A percentile compares a stretch with the other conserved stretches of the same genome.
These are phyloP conservation scores for Chymomyza fuscimana DNA, from an alignment of 2,888 invertebrate genomes.

Conservation along the genomic window DNA sequence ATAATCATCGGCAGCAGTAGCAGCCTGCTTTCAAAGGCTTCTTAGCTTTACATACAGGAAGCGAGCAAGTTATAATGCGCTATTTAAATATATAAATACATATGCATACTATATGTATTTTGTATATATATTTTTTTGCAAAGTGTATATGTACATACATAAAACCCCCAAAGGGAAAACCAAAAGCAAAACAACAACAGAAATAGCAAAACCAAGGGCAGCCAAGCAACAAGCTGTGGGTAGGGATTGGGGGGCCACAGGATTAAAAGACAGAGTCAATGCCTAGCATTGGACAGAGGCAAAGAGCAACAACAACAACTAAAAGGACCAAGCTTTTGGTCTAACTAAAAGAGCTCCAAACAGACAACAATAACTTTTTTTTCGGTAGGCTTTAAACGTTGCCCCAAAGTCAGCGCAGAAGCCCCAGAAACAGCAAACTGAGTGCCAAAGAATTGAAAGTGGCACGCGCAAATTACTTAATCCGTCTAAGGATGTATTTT, in stretches of 20 bases:
- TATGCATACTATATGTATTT: background rate
- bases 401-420: background rate
- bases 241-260: background rate
- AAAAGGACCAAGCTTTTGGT: background rate
- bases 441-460: slow-evolving; percentile 52
- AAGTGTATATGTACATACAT: background rate
- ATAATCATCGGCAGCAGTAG: background rate
- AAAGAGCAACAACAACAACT: background rate
- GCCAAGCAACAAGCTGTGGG: slow-evolving; percentile 3
- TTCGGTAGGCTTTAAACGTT: background rate
- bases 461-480: slow-evolving; percentile 70
- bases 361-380: slow-evolving; percentile 30
- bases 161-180: background rate
- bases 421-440: background rate
- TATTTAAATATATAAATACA: background rate
- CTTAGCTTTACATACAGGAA: background rate
- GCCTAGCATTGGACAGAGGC: background rate
- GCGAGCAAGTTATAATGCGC: background rate
- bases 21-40: background rate
- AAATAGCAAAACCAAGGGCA: slow-evolving; percentile 2
- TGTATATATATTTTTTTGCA: background rate
- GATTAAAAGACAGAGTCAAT: background rate
- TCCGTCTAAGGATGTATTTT: slow-evolving; percentile 65
- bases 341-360: background rate
- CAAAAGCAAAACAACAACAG: slow-evolving; percentile 19